Percentiles rank a stretch among this genome's conserved stretches.
Conservation (phyloP, 2,113 vertebrate species). For the Chionis minor region DNA sequence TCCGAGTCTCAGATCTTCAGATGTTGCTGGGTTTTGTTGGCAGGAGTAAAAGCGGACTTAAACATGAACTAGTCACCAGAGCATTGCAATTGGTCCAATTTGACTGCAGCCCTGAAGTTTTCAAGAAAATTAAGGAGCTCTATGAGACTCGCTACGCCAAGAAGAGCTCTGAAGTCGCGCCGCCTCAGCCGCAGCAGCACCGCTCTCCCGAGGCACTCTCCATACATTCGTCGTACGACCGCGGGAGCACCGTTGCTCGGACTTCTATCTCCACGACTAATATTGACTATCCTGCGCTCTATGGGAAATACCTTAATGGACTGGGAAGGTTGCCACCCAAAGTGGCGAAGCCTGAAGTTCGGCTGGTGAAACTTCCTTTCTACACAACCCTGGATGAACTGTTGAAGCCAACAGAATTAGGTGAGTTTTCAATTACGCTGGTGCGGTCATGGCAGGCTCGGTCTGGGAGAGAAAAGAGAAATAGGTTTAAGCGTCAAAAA, state of each 20-base stretch:
- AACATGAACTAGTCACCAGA: conserved; percentile 95
- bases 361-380: conserved; percentile 92
- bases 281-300: conserved; percentile 80
- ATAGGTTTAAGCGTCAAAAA: background rate
- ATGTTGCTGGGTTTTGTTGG: conserved; percentile 97
- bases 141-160: conserved; percentile 95
- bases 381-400: conserved; percentile 94
- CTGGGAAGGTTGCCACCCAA: conserved; percentile 85
- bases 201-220: conserved; percentile 81
- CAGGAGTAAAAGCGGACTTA: conserved; percentile 97
- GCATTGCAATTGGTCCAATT: conserved; percentile 95
- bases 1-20: conserved; percentile 98
- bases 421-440: conserved; percentile 69
- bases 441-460: rapidly evolving
- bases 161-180: conserved; percentile 74
- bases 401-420: conserved; percentile 90
- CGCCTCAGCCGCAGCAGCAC: conserved; percentile 44
- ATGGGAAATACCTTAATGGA: conserved; percentile 94
- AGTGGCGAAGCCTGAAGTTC: conserved; percentile 82
- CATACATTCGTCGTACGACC: conserved; percentile 78
- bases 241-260: conserved; percentile 62
- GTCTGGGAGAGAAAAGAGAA: background rate
- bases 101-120: conserved; percentile 95
- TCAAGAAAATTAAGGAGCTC: conserved; percentile 96
- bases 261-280: conserved; percentile 67